Percentiles rank a stretch among this genome's conserved stretches.
These are phyloP conservation scores for Diabrotica undecimpunctata DNA, from an alignment of 1,140 invertebrate genomes.

Conservation along the genomic window DNA sequence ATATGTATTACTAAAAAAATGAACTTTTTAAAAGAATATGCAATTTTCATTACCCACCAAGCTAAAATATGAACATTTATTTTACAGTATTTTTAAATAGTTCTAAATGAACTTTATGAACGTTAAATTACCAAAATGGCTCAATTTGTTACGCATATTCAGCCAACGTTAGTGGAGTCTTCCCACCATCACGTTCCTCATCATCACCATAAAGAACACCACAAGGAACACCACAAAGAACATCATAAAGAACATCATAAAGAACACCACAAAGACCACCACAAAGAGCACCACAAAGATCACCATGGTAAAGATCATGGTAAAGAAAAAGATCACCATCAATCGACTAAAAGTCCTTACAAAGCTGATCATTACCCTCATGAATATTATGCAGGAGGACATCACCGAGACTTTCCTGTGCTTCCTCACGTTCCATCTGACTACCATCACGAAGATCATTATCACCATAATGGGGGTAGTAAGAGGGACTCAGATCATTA, in stretches of 20 bases:
- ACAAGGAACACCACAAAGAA: slow-evolving; percentile 31
- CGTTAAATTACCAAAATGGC: slow-evolving; percentile 44
- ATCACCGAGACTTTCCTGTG: slow-evolving; percentile 37
- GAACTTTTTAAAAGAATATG: too few species aligned
- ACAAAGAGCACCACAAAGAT: slow-evolving; percentile 35
- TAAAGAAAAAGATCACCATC: slow-evolving; percentile 18
- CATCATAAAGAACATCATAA: slow-evolving; percentile 40
- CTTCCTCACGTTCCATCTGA: slow-evolving; percentile 36
- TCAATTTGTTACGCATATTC: slow-evolving; percentile 57
- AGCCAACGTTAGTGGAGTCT: slow-evolving; percentile 54
- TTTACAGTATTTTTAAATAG: neutral
- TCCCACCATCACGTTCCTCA: slow-evolving; percentile 53
- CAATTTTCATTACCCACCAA: too few species aligned
- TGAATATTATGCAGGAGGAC: slow-evolving; percentile 1
- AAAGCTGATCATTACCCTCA: slow-evolving; percentile 5
- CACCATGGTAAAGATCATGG: slow-evolving; percentile 31
- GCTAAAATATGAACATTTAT: too few species aligned
- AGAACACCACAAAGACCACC: slow-evolving; percentile 39
- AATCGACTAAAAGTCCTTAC: slow-evolving; percentile 16
- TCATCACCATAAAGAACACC: slow-evolving; percentile 42
- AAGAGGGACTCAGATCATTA: slow-evolving; percentile 22
- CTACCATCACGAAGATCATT: slow-evolving; percentile 32
- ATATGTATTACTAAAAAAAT: too few species aligned
- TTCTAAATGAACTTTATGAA: slow-evolving; percentile 1
- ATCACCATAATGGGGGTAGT: slow-evolving; percentile 19